A percentile compares a stretch with the other conserved stretches of the same genome.
Conservation (phyloP, 2,888 invertebrate genomes). For the Agriopis aurantiaria region DNA sequence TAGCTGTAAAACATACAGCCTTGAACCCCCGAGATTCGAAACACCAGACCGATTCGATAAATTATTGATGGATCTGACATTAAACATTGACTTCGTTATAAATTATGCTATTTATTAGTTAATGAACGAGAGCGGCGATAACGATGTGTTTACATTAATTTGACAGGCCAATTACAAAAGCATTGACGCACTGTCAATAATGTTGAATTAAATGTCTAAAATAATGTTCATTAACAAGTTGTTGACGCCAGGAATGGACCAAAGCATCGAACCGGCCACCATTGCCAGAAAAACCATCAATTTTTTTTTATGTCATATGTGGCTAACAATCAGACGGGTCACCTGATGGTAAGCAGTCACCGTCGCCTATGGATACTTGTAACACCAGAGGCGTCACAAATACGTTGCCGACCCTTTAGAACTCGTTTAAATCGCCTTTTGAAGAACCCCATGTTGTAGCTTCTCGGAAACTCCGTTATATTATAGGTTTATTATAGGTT, state of each 20-base stretch:
- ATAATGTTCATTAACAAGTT: slow-evolving; percentile 4
- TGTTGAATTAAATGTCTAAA: neutral
- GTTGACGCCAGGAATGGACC: neutral
- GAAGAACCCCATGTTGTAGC: too few relatives aligned
- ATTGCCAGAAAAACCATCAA: neutral
- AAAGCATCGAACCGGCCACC: neutral
- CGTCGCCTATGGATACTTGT: too few relatives aligned
- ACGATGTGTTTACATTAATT: slow-evolving; percentile 32
- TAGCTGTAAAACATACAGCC: slow-evolving; percentile 26
- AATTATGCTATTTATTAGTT: slow-evolving; percentile 27
- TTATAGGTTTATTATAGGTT: too few relatives aligned
- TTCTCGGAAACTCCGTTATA: too few relatives aligned
- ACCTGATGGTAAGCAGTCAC: too few relatives aligned
- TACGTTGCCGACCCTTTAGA: too few relatives aligned
- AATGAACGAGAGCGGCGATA: slow-evolving; percentile 19
- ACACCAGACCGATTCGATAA: slow-evolving; percentile 30
- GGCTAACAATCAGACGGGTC: too few relatives aligned
- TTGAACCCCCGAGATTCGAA: slow-evolving; percentile 27
- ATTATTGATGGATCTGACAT: slow-evolving; percentile 38
- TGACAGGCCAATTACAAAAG: slow-evolving; percentile 23
- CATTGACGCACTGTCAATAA: slow-evolving; percentile 8
- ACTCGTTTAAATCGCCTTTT: too few relatives aligned
- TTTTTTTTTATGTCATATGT: too few relatives aligned
- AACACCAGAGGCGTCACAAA: too few relatives aligned
- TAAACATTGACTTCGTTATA: slow-evolving; percentile 31